Base-by-base conservation (phyloP, 2,888 invertebrate species). In the Smittia aterrima region DNA sequence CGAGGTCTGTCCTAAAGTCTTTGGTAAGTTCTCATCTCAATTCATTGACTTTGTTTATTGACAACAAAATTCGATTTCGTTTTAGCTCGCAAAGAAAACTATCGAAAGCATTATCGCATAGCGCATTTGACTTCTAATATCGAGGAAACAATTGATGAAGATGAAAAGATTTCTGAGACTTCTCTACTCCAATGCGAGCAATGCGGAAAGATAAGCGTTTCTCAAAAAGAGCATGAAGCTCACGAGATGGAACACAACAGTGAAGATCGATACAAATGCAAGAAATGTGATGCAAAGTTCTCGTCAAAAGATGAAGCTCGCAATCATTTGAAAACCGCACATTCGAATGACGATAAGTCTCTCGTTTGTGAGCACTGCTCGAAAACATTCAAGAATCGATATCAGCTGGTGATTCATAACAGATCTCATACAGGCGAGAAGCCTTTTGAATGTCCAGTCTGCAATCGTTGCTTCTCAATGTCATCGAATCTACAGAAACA, bases 301-400 rank as follows among this genome's bases (percentile, higher is more conserved):
- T 9, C 13, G 7, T 20, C 70, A 6, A 70, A 70, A 32, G 54
- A 70, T 11, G 54, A 70, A 25, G 53, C 54, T 11, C 27, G 70
- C 1, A 22, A 54, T 24, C 70, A 70, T 32, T 25, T 70, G 25
- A 54, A n/a, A n/a, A 4, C 53, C n/a, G 54, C 32, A 7, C 54
- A 70, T 25, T 68, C 47, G 4, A 41, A 27, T 18, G 54, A 70
- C 3, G 70, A 70, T 1, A 70, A 70, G 13, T 18, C 27, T 1
- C 53, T 54, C 22, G 11, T 1, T 18, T 70, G 70, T 3, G 70
- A 70, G 1, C n/a, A 4, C 4, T 70, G 70, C 18, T 16, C 53
- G 4, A 70, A 70, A n/a, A 16, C 41, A 2, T 70, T 70, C 20
- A 70, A 70, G 13, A 70, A 70, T 54, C 70, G 70, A 11, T 70